These are phyloP conservation scores for Diorhabda sublineata DNA, from an alignment of 1,140 invertebrate genomes.

Conservation along the genomic window DNA sequence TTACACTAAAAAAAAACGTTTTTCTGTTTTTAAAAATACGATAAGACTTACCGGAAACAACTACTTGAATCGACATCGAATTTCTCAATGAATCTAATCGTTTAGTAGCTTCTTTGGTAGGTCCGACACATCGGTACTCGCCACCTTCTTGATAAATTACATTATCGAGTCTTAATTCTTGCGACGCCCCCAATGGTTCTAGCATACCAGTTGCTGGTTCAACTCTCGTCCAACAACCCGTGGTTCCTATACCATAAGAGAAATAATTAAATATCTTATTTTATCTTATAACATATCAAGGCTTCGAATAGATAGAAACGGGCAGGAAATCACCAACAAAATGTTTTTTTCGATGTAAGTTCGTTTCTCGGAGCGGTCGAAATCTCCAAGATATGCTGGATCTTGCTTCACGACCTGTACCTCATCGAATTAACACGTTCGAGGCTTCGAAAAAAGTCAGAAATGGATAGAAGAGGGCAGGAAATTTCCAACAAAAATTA, in stretches of 20 bases:
- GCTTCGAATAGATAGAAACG: no score
- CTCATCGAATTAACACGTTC: no score
- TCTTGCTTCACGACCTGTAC: no score
- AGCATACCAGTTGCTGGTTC: conserved; percentile 55
- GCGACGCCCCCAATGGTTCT: conserved; percentile 59
- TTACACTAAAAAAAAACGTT: not conserved
- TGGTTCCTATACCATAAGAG: conserved; percentile 45
- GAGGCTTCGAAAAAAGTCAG: no score
- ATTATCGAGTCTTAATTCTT: conserved; percentile 59
- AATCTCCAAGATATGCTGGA: no score
- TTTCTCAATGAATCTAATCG: conserved; percentile 49
- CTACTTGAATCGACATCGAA: conserved; percentile 47
- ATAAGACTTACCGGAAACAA: conserved; percentile 49
- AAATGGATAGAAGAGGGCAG: no score
- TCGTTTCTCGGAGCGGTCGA: no score
- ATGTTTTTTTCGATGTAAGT: no score
- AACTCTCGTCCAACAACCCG: conserved; percentile 55
- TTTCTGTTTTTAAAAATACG: not conserved
- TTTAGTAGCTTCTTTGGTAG: conserved; percentile 53
- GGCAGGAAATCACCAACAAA: no score
- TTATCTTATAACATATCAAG: no score
- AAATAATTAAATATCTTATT: not conserved
- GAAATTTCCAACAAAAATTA: no score
- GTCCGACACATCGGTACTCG: conserved; percentile 68
- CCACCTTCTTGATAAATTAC: conserved; percentile 74